phyloP scores from a whole-genome alignment of 2,888 invertebrate species.

The Augochlorella aurata region DNA sequence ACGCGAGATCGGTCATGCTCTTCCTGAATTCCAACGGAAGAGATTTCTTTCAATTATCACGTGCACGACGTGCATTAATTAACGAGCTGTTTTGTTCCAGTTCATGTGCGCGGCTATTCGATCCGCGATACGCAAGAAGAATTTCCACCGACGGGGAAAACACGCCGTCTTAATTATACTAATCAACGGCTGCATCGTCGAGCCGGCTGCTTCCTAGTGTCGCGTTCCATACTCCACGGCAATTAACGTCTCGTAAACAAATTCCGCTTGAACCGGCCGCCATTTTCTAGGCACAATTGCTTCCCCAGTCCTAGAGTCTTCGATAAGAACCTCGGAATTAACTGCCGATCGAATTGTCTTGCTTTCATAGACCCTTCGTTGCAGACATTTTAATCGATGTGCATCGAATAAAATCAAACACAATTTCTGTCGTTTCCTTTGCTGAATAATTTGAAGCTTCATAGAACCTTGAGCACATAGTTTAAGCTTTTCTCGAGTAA shows the following conservation, averaged over 20 bases:
- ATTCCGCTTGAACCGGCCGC: neutral
- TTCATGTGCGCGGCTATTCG: neutral
- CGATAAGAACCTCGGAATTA: neutral
- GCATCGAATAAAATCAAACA: too few relatives aligned
- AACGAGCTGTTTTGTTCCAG: neutral
- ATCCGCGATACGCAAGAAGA: neutral
- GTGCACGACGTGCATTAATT: neutral
- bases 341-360: too few relatives aligned
- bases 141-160: conserved; percentile 5
- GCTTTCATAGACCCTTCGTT: too few relatives aligned
- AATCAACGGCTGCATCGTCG: neutral
- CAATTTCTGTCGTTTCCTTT: too few relatives aligned
- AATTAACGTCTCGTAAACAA: conserved; percentile 14
- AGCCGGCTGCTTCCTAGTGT: neutral
- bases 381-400: too few relatives aligned
- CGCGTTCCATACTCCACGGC: conserved; percentile 15
- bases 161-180: conserved; percentile 11
- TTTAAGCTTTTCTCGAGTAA: too few relatives aligned
- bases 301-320: neutral
- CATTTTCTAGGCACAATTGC: neutral
- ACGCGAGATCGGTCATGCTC: neutral
- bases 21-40: neutral
- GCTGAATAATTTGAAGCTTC: too few relatives aligned
- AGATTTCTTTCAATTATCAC: neutral
- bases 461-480: too few relatives aligned